Evolutionary conservation across 2,797 vertebrate species (phyloP).

Genomic region (Neomorphus geoffroyi): DNA sequence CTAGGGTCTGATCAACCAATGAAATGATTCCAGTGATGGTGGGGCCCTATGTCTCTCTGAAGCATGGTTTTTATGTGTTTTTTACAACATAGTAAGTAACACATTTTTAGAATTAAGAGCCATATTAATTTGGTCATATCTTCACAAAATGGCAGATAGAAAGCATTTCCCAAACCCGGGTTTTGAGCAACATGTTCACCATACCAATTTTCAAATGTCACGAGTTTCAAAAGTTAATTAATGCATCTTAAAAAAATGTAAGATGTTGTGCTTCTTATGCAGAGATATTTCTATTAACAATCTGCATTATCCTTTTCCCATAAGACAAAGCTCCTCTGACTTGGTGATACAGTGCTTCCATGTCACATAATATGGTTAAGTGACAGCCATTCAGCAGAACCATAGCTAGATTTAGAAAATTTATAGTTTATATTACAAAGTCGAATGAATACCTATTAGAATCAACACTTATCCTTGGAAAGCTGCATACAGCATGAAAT

Average conservation of each 20-base stretch:
- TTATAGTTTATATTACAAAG: not conserved
- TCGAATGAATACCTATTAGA: not conserved
- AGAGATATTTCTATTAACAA: not conserved
- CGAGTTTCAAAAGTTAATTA: not conserved
- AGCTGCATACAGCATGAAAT: not conserved
- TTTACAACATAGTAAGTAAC: not conserved
- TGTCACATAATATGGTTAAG: not conserved
- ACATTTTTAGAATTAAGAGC: not conserved
- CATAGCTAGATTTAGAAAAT: not conserved
- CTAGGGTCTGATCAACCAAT: not conserved
- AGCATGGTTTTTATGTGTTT: not conserved
- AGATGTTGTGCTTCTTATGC: not conserved
- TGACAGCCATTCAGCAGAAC: conserved; percentile 10
- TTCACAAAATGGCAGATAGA: not conserved
- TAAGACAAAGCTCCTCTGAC: not conserved
- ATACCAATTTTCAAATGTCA: not conserved
- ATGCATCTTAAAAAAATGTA: not conserved
- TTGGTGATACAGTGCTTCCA: not conserved
- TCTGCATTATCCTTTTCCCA: not conserved
- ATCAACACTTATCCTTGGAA: not conserved
- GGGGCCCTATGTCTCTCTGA: not conserved
- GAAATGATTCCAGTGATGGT: not conserved
- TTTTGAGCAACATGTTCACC: not conserved
- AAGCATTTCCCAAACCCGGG: not conserved
- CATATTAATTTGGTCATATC: not conserved